Evolutionary conservation across 2,113 vertebrate genomes (phyloP).

Genomic region (Cyprinodon variegatus): DNA sequence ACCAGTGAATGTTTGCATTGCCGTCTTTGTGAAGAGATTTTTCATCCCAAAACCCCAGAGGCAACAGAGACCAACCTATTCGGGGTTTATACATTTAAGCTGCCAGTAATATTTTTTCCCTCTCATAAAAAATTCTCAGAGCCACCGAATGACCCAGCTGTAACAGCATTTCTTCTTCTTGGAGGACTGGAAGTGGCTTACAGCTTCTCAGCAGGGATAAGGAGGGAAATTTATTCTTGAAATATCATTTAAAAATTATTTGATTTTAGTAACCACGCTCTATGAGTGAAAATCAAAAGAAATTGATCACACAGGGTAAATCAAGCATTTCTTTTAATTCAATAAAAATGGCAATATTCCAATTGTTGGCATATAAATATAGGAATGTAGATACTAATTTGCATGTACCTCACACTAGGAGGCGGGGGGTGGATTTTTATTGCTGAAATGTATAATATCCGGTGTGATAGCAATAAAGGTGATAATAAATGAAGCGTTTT

Average conservation of each 20-base stretch:
- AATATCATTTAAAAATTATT: neutral
- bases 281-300: neutral
- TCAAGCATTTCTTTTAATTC: neutral
- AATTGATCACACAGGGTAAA: neutral
- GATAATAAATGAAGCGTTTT: too few species aligned
- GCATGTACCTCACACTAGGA: too few species aligned
- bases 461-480: too few species aligned
- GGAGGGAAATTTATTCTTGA: neutral
- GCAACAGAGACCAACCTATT: neutral
- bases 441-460: too few species aligned
- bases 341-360: too few species aligned
- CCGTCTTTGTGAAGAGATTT: neutral
- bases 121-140: too few species aligned
- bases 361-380: neutral
- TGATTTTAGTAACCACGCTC: neutral
- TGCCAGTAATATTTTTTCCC: too few species aligned
- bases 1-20: conserved; percentile 14
- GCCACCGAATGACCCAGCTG: neutral
- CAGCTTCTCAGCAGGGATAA: neutral
- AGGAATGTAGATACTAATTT: neutral
- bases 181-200: neutral
- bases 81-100: neutral
- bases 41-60: neutral
- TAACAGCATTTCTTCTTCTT: too few species aligned
- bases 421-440: too few species aligned